Base-by-base conservation (phyloP, 37 sponge, comb jelly and placozoan species). In the Halichondria panicea region DNA sequence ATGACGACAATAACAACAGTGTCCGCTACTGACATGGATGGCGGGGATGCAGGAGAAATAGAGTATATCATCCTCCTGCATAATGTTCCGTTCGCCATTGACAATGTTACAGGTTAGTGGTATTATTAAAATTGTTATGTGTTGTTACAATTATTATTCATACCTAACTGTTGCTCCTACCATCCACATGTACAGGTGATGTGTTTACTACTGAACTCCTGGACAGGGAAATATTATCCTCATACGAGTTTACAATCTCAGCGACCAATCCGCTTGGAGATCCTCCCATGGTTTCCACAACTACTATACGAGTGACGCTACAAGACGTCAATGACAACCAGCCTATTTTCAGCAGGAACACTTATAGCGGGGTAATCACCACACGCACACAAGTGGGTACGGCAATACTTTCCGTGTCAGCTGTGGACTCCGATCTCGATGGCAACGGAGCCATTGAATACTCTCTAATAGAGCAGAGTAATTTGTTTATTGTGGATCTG, bases 291-390 rank as follows among this genome's bases (percentile, higher is more conserved):
- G 28, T 57, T 24, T 66, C 90, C 30, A 56, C 55, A 46, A 46
- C 39, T n/a, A 22, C 19, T 0, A 72, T 88, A 15, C 32, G 56
- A 0, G 55, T 88, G 24, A 32, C 12, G 0, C 24, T 88, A 4
- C 37, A 48, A 24, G 88, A 88, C 48, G 67, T 70, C 43, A 81
- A 88, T 63, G 88, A 88, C 33, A 81, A 81, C 61, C 36, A 68
- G 1, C 90, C 90, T 0, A 24, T 32, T 6, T 83, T 89, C 30
- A 43, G 34, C n/a, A 35, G 41, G 30, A 9, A 50, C 15, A 22
- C 19, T 0, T 72, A 41, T 38, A 11, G 55, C 0, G 81, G 46
- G 18, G 33, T 68, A 4, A 44, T 81, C 45, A 58, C 46, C 38
- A 67, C 36, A 11, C 32, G 61, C 4, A 1, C 25, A 6, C 44